A percentile compares a stretch with the other conserved stretches of the same genome.
These are phyloP conservation scores for Coracopsis vasa DNA, from an alignment of 2,113 vertebrate genomes.

Conservation along the genomic window DNA sequence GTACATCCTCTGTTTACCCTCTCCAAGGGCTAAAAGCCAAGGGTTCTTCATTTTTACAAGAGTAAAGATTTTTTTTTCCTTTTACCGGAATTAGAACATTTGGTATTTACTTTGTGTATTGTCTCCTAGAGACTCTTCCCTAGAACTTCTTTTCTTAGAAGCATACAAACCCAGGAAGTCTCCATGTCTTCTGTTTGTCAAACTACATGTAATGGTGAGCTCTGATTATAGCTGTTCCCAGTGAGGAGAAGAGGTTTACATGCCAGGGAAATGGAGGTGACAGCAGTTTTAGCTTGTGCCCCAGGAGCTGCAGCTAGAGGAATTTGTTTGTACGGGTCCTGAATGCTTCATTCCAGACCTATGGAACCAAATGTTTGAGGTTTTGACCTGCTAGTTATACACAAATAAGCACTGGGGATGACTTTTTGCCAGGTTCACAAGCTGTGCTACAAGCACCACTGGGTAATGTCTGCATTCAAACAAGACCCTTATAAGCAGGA, in stretches of 20 bases:
- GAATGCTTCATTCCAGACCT: not conserved
- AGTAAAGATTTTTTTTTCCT: not conserved
- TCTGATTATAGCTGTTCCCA: not conserved
- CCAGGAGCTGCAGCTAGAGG: not conserved
- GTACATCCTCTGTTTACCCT: not conserved
- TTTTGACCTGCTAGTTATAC: not conserved
- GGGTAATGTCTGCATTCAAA: not conserved
- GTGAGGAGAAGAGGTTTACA: not conserved
- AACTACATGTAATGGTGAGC: not conserved
- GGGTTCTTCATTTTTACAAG: not conserved
- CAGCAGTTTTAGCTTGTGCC: not conserved
- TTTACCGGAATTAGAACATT: not conserved
- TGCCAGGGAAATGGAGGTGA: not conserved
- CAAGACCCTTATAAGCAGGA: not conserved
- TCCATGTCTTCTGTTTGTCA: not conserved
- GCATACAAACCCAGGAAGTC: not conserved
- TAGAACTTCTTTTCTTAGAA: not conserved
- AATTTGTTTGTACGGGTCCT: not conserved
- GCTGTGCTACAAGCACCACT: not conserved
- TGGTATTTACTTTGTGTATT: not conserved
- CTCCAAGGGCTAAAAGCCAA: not conserved
- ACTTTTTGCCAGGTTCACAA: not conserved
- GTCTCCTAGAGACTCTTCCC: not conserved
- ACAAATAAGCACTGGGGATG: not conserved
- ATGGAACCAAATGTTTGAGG: not conserved